Conservation (phyloP, 2,113 vertebrate genomes). For the Lophura nycthemera region DNA sequence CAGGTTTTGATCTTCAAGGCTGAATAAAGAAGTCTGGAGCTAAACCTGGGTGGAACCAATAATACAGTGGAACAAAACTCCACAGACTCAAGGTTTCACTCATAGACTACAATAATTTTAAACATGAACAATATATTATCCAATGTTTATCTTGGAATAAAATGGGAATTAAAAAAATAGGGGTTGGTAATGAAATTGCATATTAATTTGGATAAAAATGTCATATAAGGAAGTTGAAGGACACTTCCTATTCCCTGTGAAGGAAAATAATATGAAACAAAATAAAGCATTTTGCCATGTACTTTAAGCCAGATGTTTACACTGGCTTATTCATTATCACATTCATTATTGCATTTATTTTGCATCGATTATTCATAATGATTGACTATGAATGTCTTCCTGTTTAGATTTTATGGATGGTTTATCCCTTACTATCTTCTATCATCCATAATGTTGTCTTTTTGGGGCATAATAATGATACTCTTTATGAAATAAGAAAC, state of each 20-base stretch:
- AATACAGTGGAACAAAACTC: neutral
- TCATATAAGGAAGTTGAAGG: neutral
- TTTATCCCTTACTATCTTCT: neutral
- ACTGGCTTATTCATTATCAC: neutral
- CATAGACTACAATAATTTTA: neutral
- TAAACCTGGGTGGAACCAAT: neutral
- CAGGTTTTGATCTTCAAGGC: neutral
- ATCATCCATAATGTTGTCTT: neutral
- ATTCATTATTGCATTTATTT: conserved; percentile 45
- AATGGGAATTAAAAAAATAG: neutral
- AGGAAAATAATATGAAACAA: conserved; percentile 4
- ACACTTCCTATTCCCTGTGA: neutral
- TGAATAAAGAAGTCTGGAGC: neutral
- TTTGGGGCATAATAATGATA: neutral
- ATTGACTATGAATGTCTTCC: conserved; percentile 12
- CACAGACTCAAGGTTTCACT: neutral
- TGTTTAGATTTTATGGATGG: conserved; percentile 21
- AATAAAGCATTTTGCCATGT: neutral
- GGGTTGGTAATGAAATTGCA: neutral
- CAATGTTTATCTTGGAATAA: neutral
- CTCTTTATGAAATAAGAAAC: neutral
- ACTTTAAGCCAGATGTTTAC: conserved; percentile 1
- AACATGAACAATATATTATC: neutral
- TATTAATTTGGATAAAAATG: neutral
- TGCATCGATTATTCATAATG: conserved; percentile 12